These are phyloP conservation scores for Oncorhynchus masou DNA, from an alignment of 2,113 vertebrate species.

Conservation along the genomic window DNA sequence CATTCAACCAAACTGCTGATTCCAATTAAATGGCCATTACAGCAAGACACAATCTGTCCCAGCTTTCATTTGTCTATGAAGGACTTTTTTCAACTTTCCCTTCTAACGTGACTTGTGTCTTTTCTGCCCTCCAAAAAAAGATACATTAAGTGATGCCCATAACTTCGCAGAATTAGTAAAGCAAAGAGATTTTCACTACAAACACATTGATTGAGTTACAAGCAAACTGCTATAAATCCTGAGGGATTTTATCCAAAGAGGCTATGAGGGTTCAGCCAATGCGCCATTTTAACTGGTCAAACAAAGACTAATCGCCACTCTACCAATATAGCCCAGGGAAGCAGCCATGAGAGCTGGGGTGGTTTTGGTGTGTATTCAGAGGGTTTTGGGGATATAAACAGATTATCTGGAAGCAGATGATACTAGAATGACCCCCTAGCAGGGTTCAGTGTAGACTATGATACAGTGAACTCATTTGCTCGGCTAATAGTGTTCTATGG, in stretches of 20 bases:
- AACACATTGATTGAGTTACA: not conserved
- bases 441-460: not conserved
- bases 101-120: not conserved
- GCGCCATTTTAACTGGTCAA: not conserved
- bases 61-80: constrained; percentile 3
- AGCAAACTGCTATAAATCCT: not conserved
- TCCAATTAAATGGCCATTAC: constrained; percentile 30
- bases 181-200: not conserved
- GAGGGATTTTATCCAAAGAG: not conserved
- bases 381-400: not conserved
- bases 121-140: not conserved
- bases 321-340: not conserved
- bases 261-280: not conserved
- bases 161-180: constrained; percentile 12
- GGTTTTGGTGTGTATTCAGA: not conserved
- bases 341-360: not conserved
- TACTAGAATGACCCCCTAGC: not conserved
- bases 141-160: not conserved
- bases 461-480: not conserved
- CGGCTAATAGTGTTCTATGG: not conserved
- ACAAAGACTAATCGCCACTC: not conserved
- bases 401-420: not conserved
- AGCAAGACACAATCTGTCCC: not conserved
- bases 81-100: not conserved
- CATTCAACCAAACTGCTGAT: constrained; percentile 21